Conservation (phyloP, 2,888 invertebrate genomes). For the Melolontha melolontha region DNA sequence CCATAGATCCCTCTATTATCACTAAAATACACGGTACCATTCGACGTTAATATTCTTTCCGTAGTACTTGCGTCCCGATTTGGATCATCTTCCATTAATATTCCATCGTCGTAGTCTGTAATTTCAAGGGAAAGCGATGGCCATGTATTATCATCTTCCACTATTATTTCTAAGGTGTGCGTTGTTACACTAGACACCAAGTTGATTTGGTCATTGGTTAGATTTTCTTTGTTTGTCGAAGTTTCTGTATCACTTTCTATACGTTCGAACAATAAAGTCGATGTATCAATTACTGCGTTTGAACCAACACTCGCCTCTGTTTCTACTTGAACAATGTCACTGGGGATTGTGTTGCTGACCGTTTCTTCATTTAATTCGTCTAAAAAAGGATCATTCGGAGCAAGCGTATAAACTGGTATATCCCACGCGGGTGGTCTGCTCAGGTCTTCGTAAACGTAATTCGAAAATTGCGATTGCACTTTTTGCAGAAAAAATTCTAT, state of each 20-base stretch:
- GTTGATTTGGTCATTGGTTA: too few species aligned
- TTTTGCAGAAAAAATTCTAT: slow-evolving; percentile 77
- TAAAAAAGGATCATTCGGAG: slow-evolving; percentile 32
- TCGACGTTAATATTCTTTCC: slow-evolving; percentile 14
- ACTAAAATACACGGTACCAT: slow-evolving; percentile 15
- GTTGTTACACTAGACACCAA: too few species aligned
- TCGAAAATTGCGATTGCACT: slow-evolving; percentile 77
- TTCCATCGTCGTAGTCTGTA: too few species aligned
- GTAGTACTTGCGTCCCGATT: neutral
- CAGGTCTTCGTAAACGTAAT: slow-evolving; percentile 72
- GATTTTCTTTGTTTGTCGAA: too few species aligned
- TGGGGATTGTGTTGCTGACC: neutral
- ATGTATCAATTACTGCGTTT: too few species aligned
- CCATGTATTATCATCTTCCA: too few species aligned
- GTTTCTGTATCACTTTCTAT: neutral
- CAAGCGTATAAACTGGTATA: slow-evolving; percentile 52
- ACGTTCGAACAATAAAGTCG: slow-evolving; percentile 4
- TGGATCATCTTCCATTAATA: neutral
- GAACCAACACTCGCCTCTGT: neutral
- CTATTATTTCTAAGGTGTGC: too few species aligned
- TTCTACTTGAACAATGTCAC: neutral
- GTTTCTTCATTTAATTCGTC: slow-evolving; percentile 7
- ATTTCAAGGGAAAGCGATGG: too few species aligned
- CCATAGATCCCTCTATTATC: slow-evolving; percentile 12
- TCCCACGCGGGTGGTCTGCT: slow-evolving; percentile 64